These are phyloP conservation scores for Nannoperca australis DNA, from an alignment of 2,797 vertebrate species.

Conservation along the genomic window DNA sequence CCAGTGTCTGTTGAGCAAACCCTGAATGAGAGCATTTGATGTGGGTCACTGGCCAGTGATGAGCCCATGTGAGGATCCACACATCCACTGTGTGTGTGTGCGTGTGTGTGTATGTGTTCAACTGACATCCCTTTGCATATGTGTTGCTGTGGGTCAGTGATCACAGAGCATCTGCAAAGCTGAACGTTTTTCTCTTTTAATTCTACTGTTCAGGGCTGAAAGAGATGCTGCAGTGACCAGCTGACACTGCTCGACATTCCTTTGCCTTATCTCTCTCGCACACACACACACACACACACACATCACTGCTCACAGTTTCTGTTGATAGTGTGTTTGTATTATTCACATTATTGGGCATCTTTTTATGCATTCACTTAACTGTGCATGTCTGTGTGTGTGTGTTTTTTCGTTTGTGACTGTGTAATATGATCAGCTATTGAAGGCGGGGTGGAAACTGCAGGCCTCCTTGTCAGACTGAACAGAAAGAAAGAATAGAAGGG, in stretches of 20 bases:
- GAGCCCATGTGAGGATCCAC: slow-evolving; percentile 44
- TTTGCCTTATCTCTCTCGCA: slow-evolving; percentile 24
- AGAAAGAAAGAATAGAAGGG: slow-evolving; percentile 61
- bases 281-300: slow-evolving; percentile 38
- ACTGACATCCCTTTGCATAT: slow-evolving; percentile 46
- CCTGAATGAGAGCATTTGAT: slow-evolving; percentile 72
- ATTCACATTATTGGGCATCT: not conserved
- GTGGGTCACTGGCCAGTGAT: slow-evolving; percentile 73
- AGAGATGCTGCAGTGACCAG: slow-evolving; percentile 53
- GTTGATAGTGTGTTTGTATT: not conserved
- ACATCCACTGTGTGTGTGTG: slow-evolving; percentile 26
- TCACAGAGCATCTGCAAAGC: slow-evolving; percentile 64
- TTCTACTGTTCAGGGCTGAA: slow-evolving; percentile 34
- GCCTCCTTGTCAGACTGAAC: slow-evolving; percentile 44
- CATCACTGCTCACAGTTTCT: not conserved
- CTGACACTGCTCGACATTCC: slow-evolving; percentile 48
- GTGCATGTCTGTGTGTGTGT: slow-evolving; percentile 14
- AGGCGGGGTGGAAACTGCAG: slow-evolving; percentile 24
- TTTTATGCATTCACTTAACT: not conserved
- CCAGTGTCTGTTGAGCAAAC: slow-evolving; percentile 64
- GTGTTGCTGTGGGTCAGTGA: slow-evolving; percentile 52
- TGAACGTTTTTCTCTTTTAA: slow-evolving; percentile 35
- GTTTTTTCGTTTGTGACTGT: slow-evolving; percentile 12
- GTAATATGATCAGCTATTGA: slow-evolving; percentile 49
- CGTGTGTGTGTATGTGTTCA: slow-evolving; percentile 28